Evolutionary conservation across 2,113 vertebrate species (phyloP).

Genomic region (cat (Felis catus)): DNA sequence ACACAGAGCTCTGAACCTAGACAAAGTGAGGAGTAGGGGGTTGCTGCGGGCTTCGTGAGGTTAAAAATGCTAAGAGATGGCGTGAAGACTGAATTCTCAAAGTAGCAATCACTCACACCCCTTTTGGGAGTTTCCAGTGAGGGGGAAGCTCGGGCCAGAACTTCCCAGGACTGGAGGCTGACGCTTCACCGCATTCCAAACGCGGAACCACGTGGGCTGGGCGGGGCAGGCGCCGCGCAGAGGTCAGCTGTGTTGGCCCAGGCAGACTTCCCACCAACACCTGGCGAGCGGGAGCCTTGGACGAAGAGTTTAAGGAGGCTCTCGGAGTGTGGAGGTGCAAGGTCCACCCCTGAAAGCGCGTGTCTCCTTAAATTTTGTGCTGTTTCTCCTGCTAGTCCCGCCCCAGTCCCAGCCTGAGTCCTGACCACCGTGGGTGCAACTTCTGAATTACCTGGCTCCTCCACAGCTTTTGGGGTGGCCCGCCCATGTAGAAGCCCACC

Average conservation of each 20-base stretch:
- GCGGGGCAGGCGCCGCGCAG: accelerated
- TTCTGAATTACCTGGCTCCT: not conserved
- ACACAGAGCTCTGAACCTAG: not conserved
- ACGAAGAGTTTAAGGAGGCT: not conserved
- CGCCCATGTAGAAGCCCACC: not conserved
- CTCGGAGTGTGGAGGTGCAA: not conserved
- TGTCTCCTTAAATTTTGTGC: not conserved
- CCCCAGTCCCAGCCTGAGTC: not conserved
- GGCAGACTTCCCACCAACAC: no score
- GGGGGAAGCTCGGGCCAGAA: not conserved
- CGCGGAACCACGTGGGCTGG: not conserved
- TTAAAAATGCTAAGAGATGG: not conserved
- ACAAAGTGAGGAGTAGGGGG: no score
- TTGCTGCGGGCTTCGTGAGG: not conserved
- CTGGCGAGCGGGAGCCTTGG: no score
- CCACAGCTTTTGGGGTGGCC: not conserved
- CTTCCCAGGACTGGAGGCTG: not conserved
- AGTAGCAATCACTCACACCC: accelerated
- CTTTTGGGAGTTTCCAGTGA: not conserved
- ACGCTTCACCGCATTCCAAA: not conserved
- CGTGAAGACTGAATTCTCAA: not conserved
- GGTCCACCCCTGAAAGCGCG: accelerated
- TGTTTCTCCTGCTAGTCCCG: accelerated
- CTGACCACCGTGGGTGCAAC: accelerated
- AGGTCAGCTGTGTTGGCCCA: accelerated